Evolutionary conservation across 2,888 invertebrate species (phyloP), one percentile per base, ranked within the genome.

Genomic region (Archaeoteleia sp.): DNA sequence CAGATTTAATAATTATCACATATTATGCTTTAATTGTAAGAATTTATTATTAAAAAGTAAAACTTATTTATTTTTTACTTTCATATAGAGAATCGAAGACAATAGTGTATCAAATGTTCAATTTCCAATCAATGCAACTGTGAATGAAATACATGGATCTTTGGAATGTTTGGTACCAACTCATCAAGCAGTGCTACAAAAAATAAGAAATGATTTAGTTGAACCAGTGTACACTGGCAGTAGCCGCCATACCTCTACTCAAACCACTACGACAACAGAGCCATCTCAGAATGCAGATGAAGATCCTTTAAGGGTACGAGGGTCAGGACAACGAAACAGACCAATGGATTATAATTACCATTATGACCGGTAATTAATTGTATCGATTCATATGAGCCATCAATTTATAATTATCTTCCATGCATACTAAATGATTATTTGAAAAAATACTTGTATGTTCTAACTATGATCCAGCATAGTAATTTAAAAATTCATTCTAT

Each of bases 111-210:
- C 91, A 0, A 91, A 89, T 75, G 85, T 90, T 32, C 89, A 89
- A 35, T 82, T 92, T 27, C 88, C 89, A 40, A 85, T 90, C 14
- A 88, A 90, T 9, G 86, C 87, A 8, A 86, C 88, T 9, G 90
- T 92, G 0, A 87, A 86, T 54, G 84, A 84, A 8, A 73, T 87
- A 1, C 86, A 82, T 54, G 94, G 93, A 1, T 74, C 87, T 1
- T 86, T 94, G 65, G 88, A 88, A 29, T 87, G 87, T 45, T 82
- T 92, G 82, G 87, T 94, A 45, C 93, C 93, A 1, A 87, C 86
- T n/a, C 87, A 91, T 75, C 88, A 88, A 55, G 87, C 88, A 14
- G 82, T 93, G 1, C 87, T 91, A 69, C 88, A 89, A 58, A 88
- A 87, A 46, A 86, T 92, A 37, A 89, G 89, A 75, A 88, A 88